phyloP scores from a whole-genome alignment of 2,888 invertebrate genomes.

The Craniophora ligustri region DNA sequence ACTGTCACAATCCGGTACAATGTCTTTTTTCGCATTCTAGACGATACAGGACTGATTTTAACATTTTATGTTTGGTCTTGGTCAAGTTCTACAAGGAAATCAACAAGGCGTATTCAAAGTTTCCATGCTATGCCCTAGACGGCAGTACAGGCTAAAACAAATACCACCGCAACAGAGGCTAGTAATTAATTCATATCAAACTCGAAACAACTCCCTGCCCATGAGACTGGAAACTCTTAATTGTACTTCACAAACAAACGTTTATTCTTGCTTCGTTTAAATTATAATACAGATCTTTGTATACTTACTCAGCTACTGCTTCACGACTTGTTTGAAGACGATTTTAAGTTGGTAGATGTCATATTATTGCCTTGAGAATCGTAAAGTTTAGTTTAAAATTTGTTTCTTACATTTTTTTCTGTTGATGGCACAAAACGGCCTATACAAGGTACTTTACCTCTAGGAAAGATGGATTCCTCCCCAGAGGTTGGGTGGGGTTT shows the following conservation, averaged over 20 bases:
- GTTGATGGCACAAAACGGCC: too few species aligned
- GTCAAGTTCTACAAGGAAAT: slow-evolving; percentile 22
- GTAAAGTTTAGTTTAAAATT: too few species aligned
- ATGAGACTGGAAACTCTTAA: slow-evolving; percentile 57
- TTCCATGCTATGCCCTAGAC: slow-evolving; percentile 41
- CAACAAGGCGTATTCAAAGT: slow-evolving; percentile 27
- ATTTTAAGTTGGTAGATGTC: not conserved
- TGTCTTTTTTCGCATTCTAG: too few species aligned
- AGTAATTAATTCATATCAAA: slow-evolving; percentile 66
- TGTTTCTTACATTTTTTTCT: too few species aligned
- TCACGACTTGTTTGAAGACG: not conserved
- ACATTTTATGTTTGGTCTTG: too few species aligned
- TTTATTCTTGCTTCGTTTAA: slow-evolving; percentile 50
- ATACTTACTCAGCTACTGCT: too few species aligned
- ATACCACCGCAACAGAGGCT: slow-evolving; percentile 54
- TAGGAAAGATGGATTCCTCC: too few species aligned
- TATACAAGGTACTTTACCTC: too few species aligned
- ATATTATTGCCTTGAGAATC: too few species aligned
- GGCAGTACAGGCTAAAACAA: slow-evolving; percentile 50
- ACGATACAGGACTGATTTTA: too few species aligned
- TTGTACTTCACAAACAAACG: slow-evolving; percentile 64
- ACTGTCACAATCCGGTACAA: too few species aligned
- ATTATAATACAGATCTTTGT: slow-evolving; percentile 32
- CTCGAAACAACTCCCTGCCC: slow-evolving; percentile 45
- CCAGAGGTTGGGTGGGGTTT: too few species aligned